Conservation (phyloP, 2,113 vertebrate species). For the Nanger granti region DNA sequence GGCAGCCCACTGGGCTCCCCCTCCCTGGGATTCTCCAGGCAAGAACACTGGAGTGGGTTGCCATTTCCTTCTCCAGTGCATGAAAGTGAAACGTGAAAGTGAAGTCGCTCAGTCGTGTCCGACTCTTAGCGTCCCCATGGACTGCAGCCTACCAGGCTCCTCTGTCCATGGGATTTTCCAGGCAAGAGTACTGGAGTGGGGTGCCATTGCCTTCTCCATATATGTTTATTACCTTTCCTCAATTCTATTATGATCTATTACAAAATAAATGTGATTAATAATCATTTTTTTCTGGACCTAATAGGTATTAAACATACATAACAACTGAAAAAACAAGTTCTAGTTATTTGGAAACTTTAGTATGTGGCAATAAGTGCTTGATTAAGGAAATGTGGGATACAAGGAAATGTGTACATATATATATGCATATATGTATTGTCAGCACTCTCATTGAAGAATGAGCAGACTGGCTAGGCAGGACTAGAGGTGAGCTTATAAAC, state of each 20-base stretch:
- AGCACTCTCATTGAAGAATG: background rate
- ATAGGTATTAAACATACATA: background rate
- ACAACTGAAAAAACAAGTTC: background rate
- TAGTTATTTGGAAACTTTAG: background rate
- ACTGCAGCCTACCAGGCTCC: too few species aligned
- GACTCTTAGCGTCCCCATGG: too few species aligned
- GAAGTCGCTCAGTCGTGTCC: too few species aligned
- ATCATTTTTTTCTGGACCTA: background rate
- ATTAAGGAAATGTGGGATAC: background rate
- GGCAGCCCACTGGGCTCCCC: too few species aligned
- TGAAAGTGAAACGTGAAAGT: too few species aligned
- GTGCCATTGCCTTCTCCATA: background rate
- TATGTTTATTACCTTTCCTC: background rate
- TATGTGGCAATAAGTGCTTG: background rate
- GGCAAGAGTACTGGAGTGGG: too few species aligned
- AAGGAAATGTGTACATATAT: background rate
- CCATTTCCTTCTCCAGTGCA: too few species aligned
- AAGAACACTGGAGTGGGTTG: too few species aligned
- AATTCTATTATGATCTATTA: background rate
- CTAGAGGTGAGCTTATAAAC: background rate
- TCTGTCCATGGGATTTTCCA: too few species aligned
- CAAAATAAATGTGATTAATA: background rate
- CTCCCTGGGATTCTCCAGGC: too few species aligned
- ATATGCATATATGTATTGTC: background rate
- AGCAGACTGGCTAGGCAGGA: background rate